A percentile compares a stretch with the other conserved stretches of the same genome.
Evolutionary conservation across 1,140 invertebrate species (phyloP).

Genomic region (Wiebesia pumilae): DNA sequence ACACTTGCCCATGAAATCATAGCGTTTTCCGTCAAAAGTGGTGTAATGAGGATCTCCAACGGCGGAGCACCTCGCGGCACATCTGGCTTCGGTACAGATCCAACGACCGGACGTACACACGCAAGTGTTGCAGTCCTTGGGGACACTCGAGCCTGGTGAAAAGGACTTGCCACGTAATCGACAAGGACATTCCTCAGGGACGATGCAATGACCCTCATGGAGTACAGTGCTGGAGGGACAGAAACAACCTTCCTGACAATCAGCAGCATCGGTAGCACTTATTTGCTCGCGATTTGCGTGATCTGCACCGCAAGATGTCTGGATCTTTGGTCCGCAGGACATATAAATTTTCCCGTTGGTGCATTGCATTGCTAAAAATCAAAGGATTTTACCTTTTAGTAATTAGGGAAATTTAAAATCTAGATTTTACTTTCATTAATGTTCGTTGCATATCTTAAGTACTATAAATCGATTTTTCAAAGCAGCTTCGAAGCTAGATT

Average conservation of each 20-base stretch:
- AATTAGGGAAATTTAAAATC: background rate
- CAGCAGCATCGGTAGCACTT: constrained; percentile 57
- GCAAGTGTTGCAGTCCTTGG: constrained; percentile 90
- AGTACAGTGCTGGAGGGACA: constrained; percentile 85
- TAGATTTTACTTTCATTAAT: background rate
- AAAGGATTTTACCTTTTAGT: background rate
- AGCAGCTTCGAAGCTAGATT: too few species aligned
- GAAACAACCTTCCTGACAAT: constrained; percentile 90
- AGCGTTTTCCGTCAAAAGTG: constrained; percentile 90
- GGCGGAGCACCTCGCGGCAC: constrained; percentile 84
- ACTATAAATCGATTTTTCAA: too few species aligned
- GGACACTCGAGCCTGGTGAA: constrained; percentile 81
- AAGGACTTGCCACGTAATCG: constrained; percentile 85
- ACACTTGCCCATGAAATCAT: constrained; percentile 93
- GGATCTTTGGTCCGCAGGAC: constrained; percentile 79
- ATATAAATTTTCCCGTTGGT: constrained; percentile 81
- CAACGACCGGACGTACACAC: constrained; percentile 84
- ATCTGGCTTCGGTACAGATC: constrained; percentile 84
- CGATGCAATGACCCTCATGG: constrained; percentile 84
- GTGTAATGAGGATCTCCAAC: constrained; percentile 93
- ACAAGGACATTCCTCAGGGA: constrained; percentile 84
- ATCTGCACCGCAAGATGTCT: constrained; percentile 76
- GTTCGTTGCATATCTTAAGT: background rate
- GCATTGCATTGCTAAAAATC: constrained; percentile 81
- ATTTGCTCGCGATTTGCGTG: background rate